Conservation (phyloP, 2,888 invertebrate species). For the Patella depressa region DNA sequence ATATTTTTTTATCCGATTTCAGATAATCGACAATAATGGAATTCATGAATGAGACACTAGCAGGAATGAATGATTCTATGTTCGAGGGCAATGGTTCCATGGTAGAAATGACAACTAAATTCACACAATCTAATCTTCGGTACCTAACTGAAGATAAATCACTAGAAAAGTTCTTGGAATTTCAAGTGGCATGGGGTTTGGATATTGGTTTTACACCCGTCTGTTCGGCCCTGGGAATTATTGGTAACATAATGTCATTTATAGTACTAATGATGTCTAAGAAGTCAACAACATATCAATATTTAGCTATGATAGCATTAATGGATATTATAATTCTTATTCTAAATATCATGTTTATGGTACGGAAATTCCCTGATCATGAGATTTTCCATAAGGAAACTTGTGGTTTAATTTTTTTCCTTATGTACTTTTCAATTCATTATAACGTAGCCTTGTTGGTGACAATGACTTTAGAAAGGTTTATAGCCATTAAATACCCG, state of each 20-base stretch:
- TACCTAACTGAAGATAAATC: conserved; percentile 12
- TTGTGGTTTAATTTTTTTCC: conserved; percentile 29
- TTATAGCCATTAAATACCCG: conserved; percentile 28
- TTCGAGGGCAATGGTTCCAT: too few species aligned
- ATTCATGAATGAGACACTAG: too few species aligned
- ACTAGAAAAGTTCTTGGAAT: conserved; percentile 20
- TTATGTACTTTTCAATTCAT: conserved; percentile 30
- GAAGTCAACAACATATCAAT: conserved; percentile 26
- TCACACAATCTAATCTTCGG: too few species aligned
- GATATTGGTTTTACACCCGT: conserved; percentile 20
- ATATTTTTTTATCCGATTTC: too few species aligned
- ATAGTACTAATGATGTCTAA: conserved; percentile 19
- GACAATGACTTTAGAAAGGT: conserved; percentile 32
- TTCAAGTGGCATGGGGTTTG: conserved; percentile 15
- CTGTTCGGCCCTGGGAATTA: conserved; percentile 22
- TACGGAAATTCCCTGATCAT: conserved; percentile 27
- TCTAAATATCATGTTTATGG: conserved; percentile 28
- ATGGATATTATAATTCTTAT: conserved; percentile 28
- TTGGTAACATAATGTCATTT: conserved; percentile 29
- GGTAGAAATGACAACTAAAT: too few species aligned
- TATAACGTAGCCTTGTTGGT: conserved; percentile 27
- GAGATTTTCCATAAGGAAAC: conserved; percentile 22
- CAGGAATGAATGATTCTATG: too few species aligned
- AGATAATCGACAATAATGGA: too few species aligned
- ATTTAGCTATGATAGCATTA: conserved; percentile 27